These are phyloP conservation scores for Rhogogaster chlorosoma DNA, from an alignment of 2,888 invertebrate genomes.

Conservation along the genomic window DNA sequence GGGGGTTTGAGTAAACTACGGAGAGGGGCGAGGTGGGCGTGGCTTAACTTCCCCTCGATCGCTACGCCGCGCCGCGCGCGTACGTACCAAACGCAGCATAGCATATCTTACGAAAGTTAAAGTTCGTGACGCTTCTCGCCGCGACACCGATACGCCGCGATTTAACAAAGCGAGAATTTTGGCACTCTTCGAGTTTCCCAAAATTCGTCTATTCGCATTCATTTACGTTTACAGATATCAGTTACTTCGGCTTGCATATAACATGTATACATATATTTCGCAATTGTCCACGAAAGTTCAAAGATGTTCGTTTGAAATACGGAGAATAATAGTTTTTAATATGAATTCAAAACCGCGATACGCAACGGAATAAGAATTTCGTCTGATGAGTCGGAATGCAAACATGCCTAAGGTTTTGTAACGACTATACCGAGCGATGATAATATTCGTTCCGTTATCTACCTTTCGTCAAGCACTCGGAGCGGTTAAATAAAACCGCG, in stretches of 20 bases:
- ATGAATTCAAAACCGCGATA: not conserved
- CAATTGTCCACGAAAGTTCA: too few species aligned
- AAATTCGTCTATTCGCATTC: not conserved
- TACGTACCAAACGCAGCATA: slow-evolving; percentile 3
- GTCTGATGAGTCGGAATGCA: not conserved
- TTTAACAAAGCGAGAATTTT: not conserved
- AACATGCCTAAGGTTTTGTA: not conserved
- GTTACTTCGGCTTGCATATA: too few species aligned
- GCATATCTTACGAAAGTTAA: not conserved
- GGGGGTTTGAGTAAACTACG: slow-evolving; percentile 66
- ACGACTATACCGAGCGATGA: not conserved
- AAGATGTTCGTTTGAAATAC: too few species aligned
- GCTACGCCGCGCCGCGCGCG: slow-evolving; percentile 52
- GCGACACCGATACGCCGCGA: slow-evolving; percentile 42
- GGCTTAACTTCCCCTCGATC: slow-evolving; percentile 68
- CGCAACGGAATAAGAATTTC: not conserved
- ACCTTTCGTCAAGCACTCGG: not conserved
- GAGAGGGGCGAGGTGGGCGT: slow-evolving; percentile 77
- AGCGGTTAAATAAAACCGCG: slow-evolving; percentile 24
- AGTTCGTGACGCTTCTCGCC: slow-evolving; percentile 34
- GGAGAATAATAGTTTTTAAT: not conserved
- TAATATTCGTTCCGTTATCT: not conserved
- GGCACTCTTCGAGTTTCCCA: not conserved
- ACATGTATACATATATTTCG: too few species aligned
- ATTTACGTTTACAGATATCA: too few species aligned